Percentiles rank a stretch among this genome's conserved stretches.
phyloP scores from a whole-genome alignment of 23 tunicate species.

The Phallusia fumigata region DNA sequence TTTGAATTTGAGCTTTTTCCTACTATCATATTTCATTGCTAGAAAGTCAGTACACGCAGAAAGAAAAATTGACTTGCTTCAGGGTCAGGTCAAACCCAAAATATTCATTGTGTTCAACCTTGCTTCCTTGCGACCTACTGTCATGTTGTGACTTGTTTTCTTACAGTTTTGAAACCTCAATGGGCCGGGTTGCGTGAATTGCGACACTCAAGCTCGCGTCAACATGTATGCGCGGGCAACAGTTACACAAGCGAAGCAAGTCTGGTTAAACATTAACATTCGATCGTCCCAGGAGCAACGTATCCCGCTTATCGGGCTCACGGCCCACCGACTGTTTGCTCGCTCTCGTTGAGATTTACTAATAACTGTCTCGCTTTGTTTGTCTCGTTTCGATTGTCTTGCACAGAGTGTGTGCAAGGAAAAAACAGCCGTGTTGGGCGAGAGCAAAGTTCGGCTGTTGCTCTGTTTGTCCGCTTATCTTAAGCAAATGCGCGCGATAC shows the following conservation, averaged over 20 bases:
- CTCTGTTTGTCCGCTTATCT: conserved; percentile 1
- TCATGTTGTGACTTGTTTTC: no score
- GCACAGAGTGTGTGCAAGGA: background rate
- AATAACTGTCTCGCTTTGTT: conserved; percentile 14
- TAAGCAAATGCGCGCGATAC: conserved; percentile 3
- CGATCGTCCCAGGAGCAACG: background rate
- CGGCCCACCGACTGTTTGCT: background rate
- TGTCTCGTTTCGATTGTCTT: background rate
- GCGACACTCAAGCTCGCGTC: no score
- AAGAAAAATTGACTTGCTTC: no score
- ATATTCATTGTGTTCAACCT: no score
- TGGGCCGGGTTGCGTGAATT: no score
- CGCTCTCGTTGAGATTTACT: conserved; percentile 5
- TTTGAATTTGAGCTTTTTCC: no score
- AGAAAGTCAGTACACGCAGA: no score
- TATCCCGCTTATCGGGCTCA: background rate
- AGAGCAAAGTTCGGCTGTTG: background rate
- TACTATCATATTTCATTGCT: no score
- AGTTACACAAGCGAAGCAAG: background rate
- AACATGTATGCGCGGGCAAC: background rate
- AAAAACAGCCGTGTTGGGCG: background rate
- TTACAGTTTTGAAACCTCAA: no score
- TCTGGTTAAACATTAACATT: background rate
- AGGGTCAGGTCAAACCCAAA: no score
- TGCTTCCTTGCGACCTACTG: no score